These are phyloP conservation scores for Pelecanoides urinatrix DNA, from an alignment of 2,113 vertebrate genomes.

Conservation along the genomic window DNA sequence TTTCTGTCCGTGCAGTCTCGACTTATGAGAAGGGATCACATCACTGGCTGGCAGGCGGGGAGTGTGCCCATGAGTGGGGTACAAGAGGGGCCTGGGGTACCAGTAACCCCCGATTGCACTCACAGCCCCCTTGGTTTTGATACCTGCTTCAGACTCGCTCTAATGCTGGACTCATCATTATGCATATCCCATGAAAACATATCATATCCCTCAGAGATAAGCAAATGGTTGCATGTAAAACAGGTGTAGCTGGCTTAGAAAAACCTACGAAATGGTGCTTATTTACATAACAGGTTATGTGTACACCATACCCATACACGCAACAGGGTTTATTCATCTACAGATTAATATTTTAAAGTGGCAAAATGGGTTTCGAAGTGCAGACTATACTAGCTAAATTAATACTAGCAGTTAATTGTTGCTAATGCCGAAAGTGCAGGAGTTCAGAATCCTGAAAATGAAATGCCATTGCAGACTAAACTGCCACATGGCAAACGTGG, in stretches of 20 bases:
- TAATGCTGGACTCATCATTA: background rate
- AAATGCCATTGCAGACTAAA: background rate
- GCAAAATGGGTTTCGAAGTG: background rate
- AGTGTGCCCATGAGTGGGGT: background rate
- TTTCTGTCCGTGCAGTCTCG: background rate
- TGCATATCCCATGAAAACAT: background rate
- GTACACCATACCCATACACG: accelerated
- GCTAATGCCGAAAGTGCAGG: background rate
- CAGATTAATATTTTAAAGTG: background rate
- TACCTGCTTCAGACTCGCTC: background rate
- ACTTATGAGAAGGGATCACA: accelerated
- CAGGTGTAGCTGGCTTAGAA: background rate
- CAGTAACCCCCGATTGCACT: accelerated
- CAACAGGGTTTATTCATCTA: background rate
- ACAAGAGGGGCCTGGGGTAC: background rate
- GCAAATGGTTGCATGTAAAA: background rate
- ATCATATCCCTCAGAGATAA: background rate
- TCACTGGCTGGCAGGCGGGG: background rate
- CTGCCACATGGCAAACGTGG: accelerated
- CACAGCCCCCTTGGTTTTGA: background rate
- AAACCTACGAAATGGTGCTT: background rate
- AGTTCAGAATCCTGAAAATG: background rate
- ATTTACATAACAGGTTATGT: background rate
- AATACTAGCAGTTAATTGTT: background rate
- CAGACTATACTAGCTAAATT: background rate